These are phyloP conservation scores for Rhea pennata DNA, from an alignment of 2,113 vertebrate genomes.

Conservation along the genomic window DNA sequence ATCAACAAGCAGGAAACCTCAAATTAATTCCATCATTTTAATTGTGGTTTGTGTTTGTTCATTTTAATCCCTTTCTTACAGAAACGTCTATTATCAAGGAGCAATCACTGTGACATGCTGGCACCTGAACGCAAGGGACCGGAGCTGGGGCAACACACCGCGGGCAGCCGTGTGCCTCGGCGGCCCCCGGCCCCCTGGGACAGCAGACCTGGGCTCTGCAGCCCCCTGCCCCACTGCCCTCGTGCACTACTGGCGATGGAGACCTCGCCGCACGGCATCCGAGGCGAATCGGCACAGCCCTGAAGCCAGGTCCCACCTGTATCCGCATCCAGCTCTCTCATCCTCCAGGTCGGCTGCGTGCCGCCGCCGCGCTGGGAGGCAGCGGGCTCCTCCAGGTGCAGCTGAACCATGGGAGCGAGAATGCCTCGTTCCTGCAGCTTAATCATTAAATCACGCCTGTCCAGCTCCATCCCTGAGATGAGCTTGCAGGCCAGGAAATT, in stretches of 20 bases:
- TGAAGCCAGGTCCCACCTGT: too few relatives aligned
- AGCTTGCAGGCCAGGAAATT: not conserved
- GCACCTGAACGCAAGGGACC: rapidly evolving
- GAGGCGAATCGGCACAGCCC: too few relatives aligned
- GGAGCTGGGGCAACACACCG: rapidly evolving
- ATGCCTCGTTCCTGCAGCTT: not conserved
- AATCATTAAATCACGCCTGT: not conserved
- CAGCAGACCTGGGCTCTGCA: not conserved
- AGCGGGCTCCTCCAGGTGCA: too few relatives aligned
- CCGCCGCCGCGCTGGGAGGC: too few relatives aligned
- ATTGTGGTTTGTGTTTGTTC: not conserved
- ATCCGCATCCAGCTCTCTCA: too few relatives aligned
- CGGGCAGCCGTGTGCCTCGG: not conserved
- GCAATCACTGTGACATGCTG: rapidly evolving
- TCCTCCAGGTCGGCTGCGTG: too few relatives aligned
- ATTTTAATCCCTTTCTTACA: not conserved
- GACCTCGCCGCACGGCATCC: too few relatives aligned
- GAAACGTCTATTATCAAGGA: not conserved
- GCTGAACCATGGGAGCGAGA: too few relatives aligned
- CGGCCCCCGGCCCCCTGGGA: rapidly evolving
- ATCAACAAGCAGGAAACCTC: not conserved
- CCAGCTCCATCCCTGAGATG: not conserved
- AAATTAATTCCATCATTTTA: not conserved
- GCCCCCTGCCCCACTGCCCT: not conserved
- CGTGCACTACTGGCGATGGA: too few relatives aligned